A percentile compares a stretch with the other conserved stretches of the same genome.
phyloP scores from a whole-genome alignment of 2,888 invertebrate genomes.

The Amblyjoppa proteus region DNA sequence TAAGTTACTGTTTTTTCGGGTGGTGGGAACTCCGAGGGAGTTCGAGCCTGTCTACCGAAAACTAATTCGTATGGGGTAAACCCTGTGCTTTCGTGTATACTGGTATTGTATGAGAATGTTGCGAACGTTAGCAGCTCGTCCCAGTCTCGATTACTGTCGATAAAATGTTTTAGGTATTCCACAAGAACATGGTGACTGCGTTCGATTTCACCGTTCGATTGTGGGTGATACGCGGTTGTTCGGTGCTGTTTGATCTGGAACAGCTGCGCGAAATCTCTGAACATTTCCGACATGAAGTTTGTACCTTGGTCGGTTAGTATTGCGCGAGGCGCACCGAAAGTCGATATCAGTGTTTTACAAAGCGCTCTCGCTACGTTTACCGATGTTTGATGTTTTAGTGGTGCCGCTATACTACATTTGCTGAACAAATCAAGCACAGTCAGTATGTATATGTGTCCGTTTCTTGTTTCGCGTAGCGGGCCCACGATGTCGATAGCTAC shows the following conservation, averaged over 20 bases:
- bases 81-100: neutral
- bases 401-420: neutral
- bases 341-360: neutral
- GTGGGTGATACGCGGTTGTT: neutral
- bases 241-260: too few relatives aligned
- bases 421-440: constrained; percentile 8
- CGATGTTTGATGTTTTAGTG: neutral
- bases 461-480: constrained; percentile 37
- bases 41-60: constrained; percentile 11
- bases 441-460: constrained; percentile 49
- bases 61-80: neutral
- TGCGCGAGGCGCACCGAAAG: neutral
- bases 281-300: constrained; percentile 11
- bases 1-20: neutral
- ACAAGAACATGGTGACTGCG: neutral
- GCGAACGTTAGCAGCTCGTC: neutral
- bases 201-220: neutral
- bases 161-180: neutral
- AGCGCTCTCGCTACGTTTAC: neutral
- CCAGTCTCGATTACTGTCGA: neutral
- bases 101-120: neutral
- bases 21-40: neutral
- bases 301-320: constrained; percentile 3
- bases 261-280: neutral
- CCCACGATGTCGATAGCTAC: constrained; percentile 35